Evolutionary conservation across 2,113 vertebrate species (phyloP), one percentile per base, ranked within the genome.

Genomic region (Phylloscopus trochiloides): DNA sequence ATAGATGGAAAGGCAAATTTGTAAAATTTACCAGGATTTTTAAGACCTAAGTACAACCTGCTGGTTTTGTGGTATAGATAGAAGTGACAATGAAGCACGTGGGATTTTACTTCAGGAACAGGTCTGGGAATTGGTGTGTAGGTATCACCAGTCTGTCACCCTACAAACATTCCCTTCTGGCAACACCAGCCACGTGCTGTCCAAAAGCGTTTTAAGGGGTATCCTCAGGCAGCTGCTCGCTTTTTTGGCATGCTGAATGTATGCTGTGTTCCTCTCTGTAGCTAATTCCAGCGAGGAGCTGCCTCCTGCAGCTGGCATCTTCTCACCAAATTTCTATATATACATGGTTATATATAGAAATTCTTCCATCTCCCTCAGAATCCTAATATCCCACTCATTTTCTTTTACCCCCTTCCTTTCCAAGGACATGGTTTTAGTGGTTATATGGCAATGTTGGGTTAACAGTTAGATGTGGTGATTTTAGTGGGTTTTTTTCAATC

Each of bases 171-270:
- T 84, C 38, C 15, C 38, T 84, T 88, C 48, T 1, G 2, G 26
- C 36, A 72, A 58, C 29, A 86, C 10, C 65, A 32, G 51, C 52
- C 50, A 6, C 5, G 6, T 47, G 55, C 31, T 48, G 28, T 58
- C 52, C 32, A 62, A 74, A 82, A 42, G 17, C 31, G 68, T 78
- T 71, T 72, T 29, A 72, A 82, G 51, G 24, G 15, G 25, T 61
- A 38, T 28, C 24, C 54, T 92, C 55, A 55, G 68, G 47, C 55
- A 83, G 51, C 14, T 22, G 32, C 36, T 43, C 0, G 0, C 16
- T 36, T 3, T 3, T 86, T 62, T 29, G 28, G 24, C 7, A 2
- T 2, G 0, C n/a, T 71, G 1, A 40, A 13, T 36, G 11, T 31
- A 7, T 8, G 50, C 20, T 28, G 25, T 32, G 47, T 12, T 74